Evolutionary conservation across 2,113 vertebrate species (phyloP).

Genomic region (Ailuropoda melanoleuca): DNA sequence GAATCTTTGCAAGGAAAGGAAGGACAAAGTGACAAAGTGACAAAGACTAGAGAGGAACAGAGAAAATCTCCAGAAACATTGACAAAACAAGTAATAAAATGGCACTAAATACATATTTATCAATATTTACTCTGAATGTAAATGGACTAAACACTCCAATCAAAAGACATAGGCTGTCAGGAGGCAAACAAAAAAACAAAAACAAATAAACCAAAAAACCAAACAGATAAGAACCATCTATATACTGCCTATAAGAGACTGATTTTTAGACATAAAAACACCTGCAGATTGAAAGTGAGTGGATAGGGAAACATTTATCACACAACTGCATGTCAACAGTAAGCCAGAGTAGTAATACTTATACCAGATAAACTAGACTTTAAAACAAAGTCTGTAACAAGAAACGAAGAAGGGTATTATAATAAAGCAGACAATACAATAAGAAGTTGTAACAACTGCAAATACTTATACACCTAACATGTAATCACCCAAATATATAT

Average conservation of each 20-base stretch:
- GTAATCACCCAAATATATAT: not conserved
- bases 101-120: not conserved
- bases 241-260: not conserved
- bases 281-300: not conserved
- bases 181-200: not conserved
- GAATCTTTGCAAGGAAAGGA: not conserved
- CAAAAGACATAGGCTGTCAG: not conserved
- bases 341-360: not conserved
- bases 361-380: not conserved
- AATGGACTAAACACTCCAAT: not conserved
- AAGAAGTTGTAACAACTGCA: not conserved
- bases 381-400: not conserved
- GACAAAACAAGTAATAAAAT: not conserved
- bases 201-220: not conserved
- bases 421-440: not conserved
- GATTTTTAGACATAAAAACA: not conserved
- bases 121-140: not conserved
- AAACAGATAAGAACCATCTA: not conserved
- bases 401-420: not conserved
- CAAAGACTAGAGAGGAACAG: not conserved
- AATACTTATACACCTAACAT: not conserved
- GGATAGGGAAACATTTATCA: not conserved
- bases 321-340: not conserved
- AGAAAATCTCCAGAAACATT: not conserved
- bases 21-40: not conserved